phyloP scores from a whole-genome alignment of 2,113 vertebrate species.

The Pyrgilauda ruficollis region DNA sequence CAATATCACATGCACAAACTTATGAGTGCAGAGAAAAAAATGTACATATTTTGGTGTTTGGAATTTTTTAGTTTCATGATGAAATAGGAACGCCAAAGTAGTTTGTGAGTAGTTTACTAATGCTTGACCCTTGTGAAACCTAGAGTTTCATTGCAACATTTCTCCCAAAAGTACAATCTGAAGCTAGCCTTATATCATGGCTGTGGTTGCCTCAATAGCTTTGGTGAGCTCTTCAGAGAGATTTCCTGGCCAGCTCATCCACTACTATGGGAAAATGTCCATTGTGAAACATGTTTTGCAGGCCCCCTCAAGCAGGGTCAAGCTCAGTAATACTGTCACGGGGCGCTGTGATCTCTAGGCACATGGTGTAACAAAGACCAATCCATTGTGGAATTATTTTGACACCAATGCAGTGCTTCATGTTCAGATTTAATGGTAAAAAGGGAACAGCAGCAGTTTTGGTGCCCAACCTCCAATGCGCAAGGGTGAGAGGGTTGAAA shows the following conservation, averaged over 20 bases:
- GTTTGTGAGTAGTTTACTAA: neutral
- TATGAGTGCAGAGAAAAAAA: neutral
- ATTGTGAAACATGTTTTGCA: neutral
- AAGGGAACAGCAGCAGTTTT: neutral
- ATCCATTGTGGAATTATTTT: neutral
- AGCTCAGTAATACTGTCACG: neutral
- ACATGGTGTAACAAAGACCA: neutral
- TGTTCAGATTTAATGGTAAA: neutral
- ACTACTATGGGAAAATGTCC: neutral
- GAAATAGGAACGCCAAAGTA: neutral
- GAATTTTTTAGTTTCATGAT: neutral
- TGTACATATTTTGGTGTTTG: fast-evolving
- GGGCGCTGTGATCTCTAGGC: neutral
- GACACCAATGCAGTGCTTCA: neutral
- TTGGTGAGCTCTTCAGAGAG: neutral
- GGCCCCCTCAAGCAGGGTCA: neutral
- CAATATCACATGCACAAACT: neutral
- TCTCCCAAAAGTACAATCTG: neutral
- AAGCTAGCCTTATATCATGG: neutral
- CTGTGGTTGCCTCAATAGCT: neutral
- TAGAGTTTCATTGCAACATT: neutral
- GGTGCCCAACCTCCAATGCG: neutral
- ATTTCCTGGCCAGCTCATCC: neutral
- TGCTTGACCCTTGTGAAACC: neutral
- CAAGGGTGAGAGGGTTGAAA: neutral